Evolutionary conservation across 2,113 vertebrate species (phyloP).

Genomic region (Cricetomys ansorgei): DNA sequence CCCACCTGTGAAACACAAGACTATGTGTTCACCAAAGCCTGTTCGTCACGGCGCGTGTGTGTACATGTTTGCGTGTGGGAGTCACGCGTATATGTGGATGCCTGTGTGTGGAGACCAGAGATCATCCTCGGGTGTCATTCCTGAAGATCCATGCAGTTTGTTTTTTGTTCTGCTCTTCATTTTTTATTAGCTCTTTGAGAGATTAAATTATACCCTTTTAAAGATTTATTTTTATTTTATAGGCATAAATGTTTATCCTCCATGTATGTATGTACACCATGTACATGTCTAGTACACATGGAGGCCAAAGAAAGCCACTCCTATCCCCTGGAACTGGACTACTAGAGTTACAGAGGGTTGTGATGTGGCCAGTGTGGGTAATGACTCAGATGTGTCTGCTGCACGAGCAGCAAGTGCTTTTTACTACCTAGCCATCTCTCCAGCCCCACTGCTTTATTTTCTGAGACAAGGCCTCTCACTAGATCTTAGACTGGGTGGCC

Average conservation of each 20-base stretch:
- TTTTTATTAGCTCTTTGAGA: background rate
- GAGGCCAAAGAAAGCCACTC: background rate
- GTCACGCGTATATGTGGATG: background rate
- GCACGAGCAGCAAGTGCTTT: background rate
- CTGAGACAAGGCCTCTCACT: background rate
- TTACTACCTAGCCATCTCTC: background rate
- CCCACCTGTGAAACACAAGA: background rate
- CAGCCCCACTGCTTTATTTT: background rate
- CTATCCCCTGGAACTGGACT: background rate
- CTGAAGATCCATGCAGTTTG: background rate
- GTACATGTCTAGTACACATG: background rate
- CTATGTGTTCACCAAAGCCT: background rate
- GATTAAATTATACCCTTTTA: background rate
- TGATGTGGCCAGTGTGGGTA: background rate
- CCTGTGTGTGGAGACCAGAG: background rate
- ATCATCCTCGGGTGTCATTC: background rate
- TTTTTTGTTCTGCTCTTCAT: background rate
- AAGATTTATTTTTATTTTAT: background rate
- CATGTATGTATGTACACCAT: background rate
- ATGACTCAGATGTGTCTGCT: background rate
- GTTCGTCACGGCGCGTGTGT: background rate
- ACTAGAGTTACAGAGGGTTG: no score
- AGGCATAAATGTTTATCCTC: background rate
- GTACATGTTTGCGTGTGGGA: background rate
- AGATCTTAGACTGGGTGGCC: no score